Evolutionary conservation across 2,797 vertebrate genomes (phyloP).

Genomic region (Coendou prehensilis): DNA sequence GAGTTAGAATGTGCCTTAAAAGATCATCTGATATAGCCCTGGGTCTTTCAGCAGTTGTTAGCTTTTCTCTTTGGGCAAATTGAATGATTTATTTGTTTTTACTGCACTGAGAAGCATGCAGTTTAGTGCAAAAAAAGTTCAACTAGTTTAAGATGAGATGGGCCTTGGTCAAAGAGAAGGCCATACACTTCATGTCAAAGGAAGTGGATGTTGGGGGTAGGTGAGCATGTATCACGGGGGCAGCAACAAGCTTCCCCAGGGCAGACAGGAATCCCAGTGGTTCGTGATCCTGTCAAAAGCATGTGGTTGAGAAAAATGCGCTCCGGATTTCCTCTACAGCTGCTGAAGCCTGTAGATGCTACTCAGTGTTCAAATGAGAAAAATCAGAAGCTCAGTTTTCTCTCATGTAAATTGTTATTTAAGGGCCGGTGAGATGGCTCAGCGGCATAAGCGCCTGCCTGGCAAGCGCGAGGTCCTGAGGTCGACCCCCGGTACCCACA

Average conservation of each 20-base stretch:
- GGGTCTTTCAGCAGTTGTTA: background rate
- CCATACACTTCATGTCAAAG: background rate
- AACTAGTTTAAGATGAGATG: constrained; percentile 61
- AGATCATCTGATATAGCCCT: background rate
- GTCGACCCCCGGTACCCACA: too few relatives aligned
- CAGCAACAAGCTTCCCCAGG: constrained; percentile 35
- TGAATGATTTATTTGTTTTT: constrained; percentile 64
- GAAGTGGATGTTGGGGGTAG: constrained; percentile 22
- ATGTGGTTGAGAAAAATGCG: constrained; percentile 55
- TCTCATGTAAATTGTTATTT: constrained; percentile 10
- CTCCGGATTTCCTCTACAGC: constrained; percentile 51
- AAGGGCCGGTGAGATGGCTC: background rate
- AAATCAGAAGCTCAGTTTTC: background rate
- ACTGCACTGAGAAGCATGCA: constrained; percentile 20
- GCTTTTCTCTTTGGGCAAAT: constrained; percentile 37
- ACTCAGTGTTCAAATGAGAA: constrained; percentile 11
- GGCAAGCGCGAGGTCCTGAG: too few relatives aligned
- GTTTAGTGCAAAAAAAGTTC: constrained; percentile 30
- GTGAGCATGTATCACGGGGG: constrained; percentile 16
- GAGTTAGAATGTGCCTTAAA: background rate
- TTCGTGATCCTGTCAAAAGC: constrained; percentile 65
- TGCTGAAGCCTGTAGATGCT: background rate
- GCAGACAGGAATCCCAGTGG: constrained; percentile 58
- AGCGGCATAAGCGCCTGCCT: too few relatives aligned
- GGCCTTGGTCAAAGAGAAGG: constrained; percentile 62